Evolutionary conservation across 1,140 invertebrate species (phyloP), one percentile per base, ranked within the genome.

Genomic region (Trichonephila clavipes): DNA sequence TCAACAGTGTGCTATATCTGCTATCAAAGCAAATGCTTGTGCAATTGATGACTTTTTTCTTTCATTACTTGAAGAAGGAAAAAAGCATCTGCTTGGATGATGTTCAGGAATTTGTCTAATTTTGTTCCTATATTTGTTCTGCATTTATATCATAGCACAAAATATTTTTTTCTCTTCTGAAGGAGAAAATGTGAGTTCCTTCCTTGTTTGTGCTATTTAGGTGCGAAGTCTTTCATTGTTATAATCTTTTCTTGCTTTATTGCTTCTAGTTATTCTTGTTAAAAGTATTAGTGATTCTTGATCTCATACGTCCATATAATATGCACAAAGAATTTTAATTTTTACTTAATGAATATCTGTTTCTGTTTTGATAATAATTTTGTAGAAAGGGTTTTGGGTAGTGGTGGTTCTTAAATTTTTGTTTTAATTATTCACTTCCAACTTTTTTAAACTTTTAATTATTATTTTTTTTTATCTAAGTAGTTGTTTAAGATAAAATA

Each of bases 61-160:
- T 77, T 77, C 18, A 2, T 18, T 28, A 21, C 34, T 34, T 77
- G 72, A 24, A 24, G 21, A 24, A n/a, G 14, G 18, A 34, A 18
- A 40, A 34, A 72, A 40, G 28, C 18, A 18, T 77, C 72, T 77
- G 6, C 72, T 18, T 34, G 16, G 14, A 77, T 40, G 18, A 18
- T 77, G 72, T 77, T 77, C 72, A 77, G 24, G 72, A 77, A 34
- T 61, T 58, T 85, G 7, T 28, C 21, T 19, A 16, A 85, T 24
- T 85, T 85, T 85, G n/a, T 85, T 85, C 83, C 83, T 85, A 85
- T 85, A 59, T 85, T 59, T 59, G 51, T 59, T 85, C 83, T 85
- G 83, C 83, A 85, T 85, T 85, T 85, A 85, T 58, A 59, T 28
- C 34, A 28, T 77, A 28, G 28, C 28, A 77, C 34, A 77, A 34